Base-by-base conservation (phyloP, 2,888 invertebrate genomes). In the Oasisia sp. region DNA sequence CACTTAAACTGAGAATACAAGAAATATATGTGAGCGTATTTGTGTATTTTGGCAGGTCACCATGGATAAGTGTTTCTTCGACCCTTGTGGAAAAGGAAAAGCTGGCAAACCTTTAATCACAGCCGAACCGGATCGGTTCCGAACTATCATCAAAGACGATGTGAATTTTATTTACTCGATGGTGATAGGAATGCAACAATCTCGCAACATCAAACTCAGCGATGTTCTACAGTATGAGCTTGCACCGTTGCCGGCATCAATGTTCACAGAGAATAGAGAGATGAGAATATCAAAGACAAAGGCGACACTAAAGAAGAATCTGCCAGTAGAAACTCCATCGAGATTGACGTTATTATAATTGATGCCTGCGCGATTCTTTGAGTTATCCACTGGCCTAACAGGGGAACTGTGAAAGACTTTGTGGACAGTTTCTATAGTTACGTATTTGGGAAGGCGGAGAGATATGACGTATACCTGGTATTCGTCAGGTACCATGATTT, bases 311-410 rank as follows among this genome's bases (percentile, higher is more conserved):
- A 93, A 93, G 92, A 91, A 90, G 27, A 91, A 91, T 44, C 92
- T 93, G 27, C 91, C 92, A 89, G 91, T 92, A 5, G 89, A 32
- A 74, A 32, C 50, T 14, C 50, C 50, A 50, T 50, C 50, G 50
- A 50, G 9, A 50, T 11, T 50, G 50, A 50, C 50, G 50, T 50
- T 50, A 50, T 14, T 50, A 50, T 50, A 7, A 50, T 93, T 44
- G 93, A 94, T 92, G 94, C 93, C 19, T 93, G 92, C 92, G 93
- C 94, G 27, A 89, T 94, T 44, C 56, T 93, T 14, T 94, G 93
- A 92, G 45, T 74, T 11, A 91, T 94, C 50, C 93, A 92, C 89
- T 94, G 94, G 93, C 92, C 93, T 58, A 50, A 92, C 14, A 89
- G 92, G 38, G 93, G 91, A 32, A 94, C 93, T 44, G 93, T 93